Conservation (phyloP, 2,797 vertebrate species). For the Malacoctenus gilli region DNA sequence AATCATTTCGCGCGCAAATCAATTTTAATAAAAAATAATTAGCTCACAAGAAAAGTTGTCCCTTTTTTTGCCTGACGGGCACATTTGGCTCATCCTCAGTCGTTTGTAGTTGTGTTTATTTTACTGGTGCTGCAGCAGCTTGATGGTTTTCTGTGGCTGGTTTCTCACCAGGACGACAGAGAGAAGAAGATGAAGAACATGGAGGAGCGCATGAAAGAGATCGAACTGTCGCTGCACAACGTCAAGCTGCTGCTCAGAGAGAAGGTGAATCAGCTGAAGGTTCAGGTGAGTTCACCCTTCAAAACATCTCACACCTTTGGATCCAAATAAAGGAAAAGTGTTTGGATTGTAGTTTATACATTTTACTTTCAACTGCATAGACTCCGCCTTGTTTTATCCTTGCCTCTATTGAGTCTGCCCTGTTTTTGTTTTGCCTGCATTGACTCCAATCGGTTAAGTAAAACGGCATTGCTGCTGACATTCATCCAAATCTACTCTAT, state of each 20-base stretch:
- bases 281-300: slow-evolving; percentile 83
- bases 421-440: too few relatives aligned
- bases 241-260: slow-evolving; percentile 93
- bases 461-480: not conserved
- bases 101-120: too few relatives aligned
- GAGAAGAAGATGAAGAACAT: slow-evolving; percentile 84
- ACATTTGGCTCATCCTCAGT: too few relatives aligned
- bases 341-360: too few relatives aligned
- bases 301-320: not conserved
- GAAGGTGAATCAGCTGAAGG: slow-evolving; percentile 93
- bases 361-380: too few relatives aligned
- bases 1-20: slow-evolving; percentile 45
- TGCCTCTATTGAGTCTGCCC: too few relatives aligned
- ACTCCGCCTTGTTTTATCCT: too few relatives aligned
- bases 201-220: slow-evolving; percentile 92
- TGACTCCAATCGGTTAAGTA: too few relatives aligned
- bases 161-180: slow-evolving; percentile 72
- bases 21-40: slow-evolving; percentile 71
- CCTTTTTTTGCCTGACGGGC: not conserved
- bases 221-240: slow-evolving; percentile 90
- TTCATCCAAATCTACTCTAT: not conserved
- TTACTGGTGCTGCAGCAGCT: not conserved
- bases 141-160: slow-evolving; percentile 42
- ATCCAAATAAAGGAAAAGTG: too few relatives aligned
- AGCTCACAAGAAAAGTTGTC: slow-evolving; percentile 28